Conservation (phyloP, 2,797 vertebrate species). For the Gambelia wislizenii region DNA sequence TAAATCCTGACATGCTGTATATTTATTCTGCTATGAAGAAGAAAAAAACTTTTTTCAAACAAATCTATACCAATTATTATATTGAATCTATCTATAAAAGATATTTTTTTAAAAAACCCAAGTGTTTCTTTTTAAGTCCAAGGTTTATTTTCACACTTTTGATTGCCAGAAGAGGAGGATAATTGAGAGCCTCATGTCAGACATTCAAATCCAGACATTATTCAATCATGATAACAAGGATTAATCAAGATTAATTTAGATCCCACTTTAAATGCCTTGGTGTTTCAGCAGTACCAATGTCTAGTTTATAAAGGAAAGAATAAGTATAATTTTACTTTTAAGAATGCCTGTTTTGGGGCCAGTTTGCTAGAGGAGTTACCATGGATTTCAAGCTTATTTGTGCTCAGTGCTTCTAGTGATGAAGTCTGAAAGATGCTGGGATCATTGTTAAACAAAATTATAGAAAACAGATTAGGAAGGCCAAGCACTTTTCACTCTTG, state of each 20-base stretch:
- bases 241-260: slow-evolving; percentile 83
- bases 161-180: slow-evolving; percentile 79
- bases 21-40: slow-evolving; percentile 74
- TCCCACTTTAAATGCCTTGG: slow-evolving; percentile 69
- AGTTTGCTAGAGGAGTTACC: slow-evolving; percentile 1
- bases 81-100: slow-evolving; percentile 47
- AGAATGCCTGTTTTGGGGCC: slow-evolving; percentile 45
- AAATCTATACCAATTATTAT: slow-evolving; percentile 66
- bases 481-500: neutral
- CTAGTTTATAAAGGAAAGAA: slow-evolving; percentile 52
- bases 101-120: neutral
- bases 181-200: slow-evolving; percentile 66
- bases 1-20: slow-evolving; percentile 74
- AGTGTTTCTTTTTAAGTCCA: slow-evolving; percentile 74
- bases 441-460: slow-evolving; percentile 12
- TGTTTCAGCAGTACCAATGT: slow-evolving; percentile 55
- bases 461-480: neutral
- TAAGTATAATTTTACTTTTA: slow-evolving; percentile 67
- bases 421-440: slow-evolving; percentile 21
- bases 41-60: slow-evolving; percentile 49
- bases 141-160: slow-evolving; percentile 86
- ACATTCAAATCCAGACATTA: slow-evolving; percentile 75
- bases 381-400: slow-evolving; percentile 42
- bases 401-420: slow-evolving; percentile 36
- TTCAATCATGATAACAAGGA: slow-evolving; percentile 78